Evolutionary conservation across 2,113 vertebrate genomes (phyloP).

Genomic region (Aegotheles bennettii): DNA sequence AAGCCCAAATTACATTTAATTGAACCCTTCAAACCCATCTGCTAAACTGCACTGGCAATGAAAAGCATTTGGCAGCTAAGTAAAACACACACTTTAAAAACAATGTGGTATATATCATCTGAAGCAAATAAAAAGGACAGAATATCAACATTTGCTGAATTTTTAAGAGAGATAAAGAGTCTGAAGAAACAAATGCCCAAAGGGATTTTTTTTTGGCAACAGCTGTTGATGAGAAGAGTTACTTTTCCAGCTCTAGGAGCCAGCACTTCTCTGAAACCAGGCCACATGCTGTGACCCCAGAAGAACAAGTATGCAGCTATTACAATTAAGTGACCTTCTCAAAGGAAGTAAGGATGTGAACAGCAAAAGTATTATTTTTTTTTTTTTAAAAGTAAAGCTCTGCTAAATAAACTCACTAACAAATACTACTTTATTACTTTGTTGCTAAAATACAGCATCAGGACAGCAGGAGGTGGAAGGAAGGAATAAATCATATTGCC

Average conservation of each 20-base stretch:
- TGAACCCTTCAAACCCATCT: slow-evolving; percentile 60
- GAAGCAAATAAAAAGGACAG: slow-evolving; percentile 48
- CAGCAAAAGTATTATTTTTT: not conserved
- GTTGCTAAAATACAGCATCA: not conserved
- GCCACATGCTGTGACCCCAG: not conserved
- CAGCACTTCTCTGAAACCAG: slow-evolving; percentile 1
- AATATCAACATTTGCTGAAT: slow-evolving; percentile 59
- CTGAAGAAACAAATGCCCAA: slow-evolving; percentile 40
- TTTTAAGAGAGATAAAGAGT: slow-evolving; percentile 48
- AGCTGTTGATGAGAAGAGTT: slow-evolving; percentile 51
- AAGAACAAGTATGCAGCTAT: not conserved
- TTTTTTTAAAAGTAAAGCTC: not conserved
- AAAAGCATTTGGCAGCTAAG: slow-evolving; percentile 53
- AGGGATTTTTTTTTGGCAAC: slow-evolving; percentile 28
- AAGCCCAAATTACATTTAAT: slow-evolving; percentile 44
- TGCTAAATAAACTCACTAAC: not conserved
- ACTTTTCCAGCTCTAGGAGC: slow-evolving; percentile 23
- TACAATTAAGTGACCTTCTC: not conserved
- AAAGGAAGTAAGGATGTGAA: not conserved
- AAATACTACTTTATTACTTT: not conserved
- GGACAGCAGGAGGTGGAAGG: not conserved
- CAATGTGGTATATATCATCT: slow-evolving; percentile 37
- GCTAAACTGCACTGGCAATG: slow-evolving; percentile 43
- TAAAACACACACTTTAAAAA: slow-evolving; percentile 44
- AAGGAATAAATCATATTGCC: not conserved